A percentile compares a stretch with the other conserved stretches of the same genome.
These are phyloP conservation scores for Acanthopagrus latus DNA, from an alignment of 2,797 vertebrate species.

Conservation along the genomic window DNA sequence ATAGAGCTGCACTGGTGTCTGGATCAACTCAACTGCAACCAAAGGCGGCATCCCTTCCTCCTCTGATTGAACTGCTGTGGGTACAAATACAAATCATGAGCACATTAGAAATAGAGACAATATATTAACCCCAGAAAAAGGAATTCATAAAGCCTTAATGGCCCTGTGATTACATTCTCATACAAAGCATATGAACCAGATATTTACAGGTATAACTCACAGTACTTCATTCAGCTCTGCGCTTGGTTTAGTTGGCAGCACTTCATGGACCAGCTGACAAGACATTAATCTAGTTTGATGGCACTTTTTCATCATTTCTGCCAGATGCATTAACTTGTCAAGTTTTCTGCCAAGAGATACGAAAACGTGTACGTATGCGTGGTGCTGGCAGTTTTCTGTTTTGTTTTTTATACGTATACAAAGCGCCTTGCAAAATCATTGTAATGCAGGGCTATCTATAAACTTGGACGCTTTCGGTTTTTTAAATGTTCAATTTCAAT, in stretches of 20 bases:
- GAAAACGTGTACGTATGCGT: neutral
- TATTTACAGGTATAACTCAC: neutral
- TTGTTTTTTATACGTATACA: neutral
- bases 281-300: neutral
- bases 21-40: constrained; percentile 75
- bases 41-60: constrained; percentile 70
- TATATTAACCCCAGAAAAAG: neutral
- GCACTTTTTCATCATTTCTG: neutral
- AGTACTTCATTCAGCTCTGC: too few species aligned
- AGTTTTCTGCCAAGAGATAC: neutral
- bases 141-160: too few species aligned
- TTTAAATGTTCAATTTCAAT: neutral
- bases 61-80: neutral
- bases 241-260: neutral
- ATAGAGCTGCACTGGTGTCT: constrained; percentile 82
- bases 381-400: neutral
- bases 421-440: neutral
- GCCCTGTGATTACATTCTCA: too few species aligned
- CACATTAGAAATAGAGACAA: neutral
- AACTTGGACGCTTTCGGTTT: too few species aligned
- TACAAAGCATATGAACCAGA: too few species aligned
- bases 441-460: neutral
- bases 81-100: neutral
- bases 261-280: neutral
- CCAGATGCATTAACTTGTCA: too few species aligned